A percentile compares a stretch with the other conserved stretches of the same genome.
Evolutionary conservation across 2,113 vertebrate genomes (phyloP).

Genomic region (Odocoileus hemionus): DNA sequence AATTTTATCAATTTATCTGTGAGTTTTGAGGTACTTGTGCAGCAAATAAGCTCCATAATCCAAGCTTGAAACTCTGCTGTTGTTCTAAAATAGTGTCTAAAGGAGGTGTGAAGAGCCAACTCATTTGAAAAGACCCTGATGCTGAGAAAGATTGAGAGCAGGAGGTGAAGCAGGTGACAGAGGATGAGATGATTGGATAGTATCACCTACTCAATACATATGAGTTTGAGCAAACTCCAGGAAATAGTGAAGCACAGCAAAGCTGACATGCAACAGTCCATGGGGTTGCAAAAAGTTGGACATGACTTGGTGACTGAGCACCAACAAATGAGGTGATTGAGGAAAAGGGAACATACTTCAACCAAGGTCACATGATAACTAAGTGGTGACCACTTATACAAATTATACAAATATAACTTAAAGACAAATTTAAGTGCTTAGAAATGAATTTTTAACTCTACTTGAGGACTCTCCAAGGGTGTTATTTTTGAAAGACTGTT

Average conservation of each 20-base stretch:
- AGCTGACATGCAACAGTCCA: background rate
- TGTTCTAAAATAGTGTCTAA: background rate
- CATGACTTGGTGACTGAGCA: background rate
- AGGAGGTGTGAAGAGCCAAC: background rate
- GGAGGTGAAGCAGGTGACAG: background rate
- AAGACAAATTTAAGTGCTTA: background rate
- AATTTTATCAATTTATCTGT: background rate
- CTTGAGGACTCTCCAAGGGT: background rate
- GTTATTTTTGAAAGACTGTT: background rate
- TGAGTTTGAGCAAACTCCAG: background rate
- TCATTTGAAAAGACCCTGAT: background rate
- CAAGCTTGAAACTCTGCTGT: background rate
- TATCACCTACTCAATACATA: background rate
- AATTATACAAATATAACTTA: background rate
- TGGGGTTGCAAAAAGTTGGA: background rate
- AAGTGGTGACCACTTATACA: background rate
- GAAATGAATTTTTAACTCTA: background rate
- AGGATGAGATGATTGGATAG: background rate
- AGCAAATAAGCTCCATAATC: fast-evolving
- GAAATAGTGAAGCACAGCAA: background rate
- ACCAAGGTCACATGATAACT: background rate
- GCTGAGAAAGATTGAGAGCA: background rate
- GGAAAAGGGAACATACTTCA: background rate
- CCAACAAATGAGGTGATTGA: background rate
- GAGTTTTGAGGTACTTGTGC: background rate